Base-by-base conservation (phyloP, 2,113 vertebrate genomes). In the Leptobrachium leishanense region DNA sequence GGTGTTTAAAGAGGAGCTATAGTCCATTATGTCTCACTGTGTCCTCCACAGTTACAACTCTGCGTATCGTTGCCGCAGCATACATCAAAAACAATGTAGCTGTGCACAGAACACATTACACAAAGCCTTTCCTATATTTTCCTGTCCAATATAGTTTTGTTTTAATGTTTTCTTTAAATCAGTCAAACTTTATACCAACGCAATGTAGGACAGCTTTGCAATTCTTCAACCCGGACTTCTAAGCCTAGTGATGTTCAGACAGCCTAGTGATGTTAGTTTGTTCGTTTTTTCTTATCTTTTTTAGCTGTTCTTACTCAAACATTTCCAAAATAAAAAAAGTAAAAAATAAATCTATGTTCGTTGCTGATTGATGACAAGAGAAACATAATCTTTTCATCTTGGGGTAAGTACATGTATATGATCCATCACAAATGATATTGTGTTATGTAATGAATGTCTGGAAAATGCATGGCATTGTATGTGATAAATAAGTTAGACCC, bases 401-500 rank as follows among this genome's bases (percentile, higher is more conserved):
- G 42, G 64, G 20, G 20, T 31, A 31, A 31, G 76, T 72, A 81
- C 81, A 84, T 83, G 39, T 46, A 82, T 77, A 69, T 78, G 74
- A 73, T 83, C 72, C 55, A 82, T 85, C 83, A 20, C 54, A 74
- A 66, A 79, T 83, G 64, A 11, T 67, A 53, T 64, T 20, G 1
- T 50, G 4, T 39, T 13, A 82, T 53, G 70, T 70, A 50, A 55
- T 39, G 62, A 43, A 46, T 54, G 53, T 43, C 70, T 43, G 39
- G 66, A 15, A 77, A 41, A 83, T 82, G 66, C 76, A 86, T 72
- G 82, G 11, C 85, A 77, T 83, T 42, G 7, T 54, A 15, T 74
- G 12, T 83, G 76, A 79, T 79, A 72, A 72, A 86, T 55, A 70
- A 78, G 67, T 64, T n/a, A 69, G 79, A 79, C 85, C 82, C 81